Percentiles rank a stretch among this genome's conserved stretches.
Conservation (phyloP, 2,888 invertebrate species). For the Hypolimnas misippus region DNA sequence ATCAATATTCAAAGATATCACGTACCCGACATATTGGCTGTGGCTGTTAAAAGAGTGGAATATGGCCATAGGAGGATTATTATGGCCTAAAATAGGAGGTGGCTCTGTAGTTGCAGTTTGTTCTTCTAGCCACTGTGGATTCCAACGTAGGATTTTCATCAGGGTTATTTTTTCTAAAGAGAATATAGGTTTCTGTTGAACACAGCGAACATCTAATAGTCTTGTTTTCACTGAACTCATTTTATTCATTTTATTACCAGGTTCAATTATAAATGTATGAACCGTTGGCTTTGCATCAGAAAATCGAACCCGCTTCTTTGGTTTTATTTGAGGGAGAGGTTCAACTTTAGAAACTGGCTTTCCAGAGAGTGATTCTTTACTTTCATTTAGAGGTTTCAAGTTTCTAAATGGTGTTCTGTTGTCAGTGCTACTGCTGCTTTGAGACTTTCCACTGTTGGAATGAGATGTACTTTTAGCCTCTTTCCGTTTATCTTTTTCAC, state of each 20-base stretch:
- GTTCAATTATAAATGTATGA: slow-evolving; percentile 66
- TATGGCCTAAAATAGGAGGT: slow-evolving; percentile 81
- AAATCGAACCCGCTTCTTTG: slow-evolving; percentile 66
- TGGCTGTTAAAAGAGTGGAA: slow-evolving; percentile 82
- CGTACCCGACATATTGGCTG: slow-evolving; percentile 84
- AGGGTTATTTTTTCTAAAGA: slow-evolving; percentile 77
- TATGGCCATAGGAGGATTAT: slow-evolving; percentile 77
- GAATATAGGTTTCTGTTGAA: slow-evolving; percentile 59
- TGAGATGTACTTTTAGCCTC: slow-evolving; percentile 22
- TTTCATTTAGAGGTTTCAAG: slow-evolving; percentile 56
- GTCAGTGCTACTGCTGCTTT: slow-evolving; percentile 7
- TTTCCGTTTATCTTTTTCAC: slow-evolving; percentile 18
- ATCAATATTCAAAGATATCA: not conserved
- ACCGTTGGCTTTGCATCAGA: slow-evolving; percentile 57
- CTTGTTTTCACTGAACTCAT: slow-evolving; percentile 63
- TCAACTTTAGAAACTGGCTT: slow-evolving; percentile 67
- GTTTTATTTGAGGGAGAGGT: slow-evolving; percentile 56
- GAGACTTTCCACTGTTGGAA: not conserved
- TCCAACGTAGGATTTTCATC: slow-evolving; percentile 85
- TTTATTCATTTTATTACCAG: slow-evolving; percentile 69
- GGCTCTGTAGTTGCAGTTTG: slow-evolving; percentile 75
- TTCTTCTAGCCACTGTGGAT: slow-evolving; percentile 86
- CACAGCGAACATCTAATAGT: slow-evolving; percentile 50
- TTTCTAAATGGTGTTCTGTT: slow-evolving; percentile 55
- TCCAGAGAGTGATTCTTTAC: slow-evolving; percentile 46